These are phyloP conservation scores for Octodonta nipae DNA, from an alignment of 2,888 invertebrate species.

Conservation along the genomic window DNA sequence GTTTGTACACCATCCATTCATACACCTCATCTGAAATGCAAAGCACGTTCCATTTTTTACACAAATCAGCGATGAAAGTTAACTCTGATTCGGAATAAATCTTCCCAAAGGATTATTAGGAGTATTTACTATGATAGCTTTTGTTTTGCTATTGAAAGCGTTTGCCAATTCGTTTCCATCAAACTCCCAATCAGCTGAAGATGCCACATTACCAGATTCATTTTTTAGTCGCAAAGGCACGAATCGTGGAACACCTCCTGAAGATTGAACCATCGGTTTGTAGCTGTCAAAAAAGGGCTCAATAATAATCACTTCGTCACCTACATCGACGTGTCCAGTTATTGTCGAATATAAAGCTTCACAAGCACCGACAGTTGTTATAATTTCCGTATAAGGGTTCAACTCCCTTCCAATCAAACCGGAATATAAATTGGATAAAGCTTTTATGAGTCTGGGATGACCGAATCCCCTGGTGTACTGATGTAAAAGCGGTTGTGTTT, in stretches of 20 bases:
- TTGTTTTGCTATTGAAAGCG: conserved; percentile 77
- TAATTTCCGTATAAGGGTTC: conserved; percentile 73
- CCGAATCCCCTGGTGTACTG: conserved; percentile 94
- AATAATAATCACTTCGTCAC: conserved; percentile 88
- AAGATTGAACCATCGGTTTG: conserved; percentile 80
- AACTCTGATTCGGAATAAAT: conserved; percentile 62
- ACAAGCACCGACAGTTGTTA: conserved; percentile 88
- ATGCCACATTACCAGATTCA: too few species aligned
- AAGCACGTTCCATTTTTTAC: conserved; percentile 82
- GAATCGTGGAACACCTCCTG: conserved; percentile 75
- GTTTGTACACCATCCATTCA: conserved; percentile 88
- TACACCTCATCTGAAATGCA: conserved; percentile 96
- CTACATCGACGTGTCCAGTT: conserved; percentile 59
- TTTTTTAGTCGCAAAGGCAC: conserved; percentile 75
- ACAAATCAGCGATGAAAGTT: conserved; percentile 68
- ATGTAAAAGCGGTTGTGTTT: conserved; percentile 67
- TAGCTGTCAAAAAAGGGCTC: conserved; percentile 99
- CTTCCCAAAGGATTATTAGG: conserved; percentile 95
- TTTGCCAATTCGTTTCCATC: conserved; percentile 67
- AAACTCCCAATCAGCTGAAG: conserved; percentile 83
- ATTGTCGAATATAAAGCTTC: conserved; percentile 81
- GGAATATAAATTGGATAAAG: conserved; percentile 72
- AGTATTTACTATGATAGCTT: conserved; percentile 90
- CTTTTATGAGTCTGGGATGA: conserved; percentile 77
- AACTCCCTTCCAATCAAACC: conserved; percentile 59